These are phyloP conservation scores for Liasis olivaceus DNA, from an alignment of 2,797 vertebrate genomes.

Conservation along the genomic window DNA sequence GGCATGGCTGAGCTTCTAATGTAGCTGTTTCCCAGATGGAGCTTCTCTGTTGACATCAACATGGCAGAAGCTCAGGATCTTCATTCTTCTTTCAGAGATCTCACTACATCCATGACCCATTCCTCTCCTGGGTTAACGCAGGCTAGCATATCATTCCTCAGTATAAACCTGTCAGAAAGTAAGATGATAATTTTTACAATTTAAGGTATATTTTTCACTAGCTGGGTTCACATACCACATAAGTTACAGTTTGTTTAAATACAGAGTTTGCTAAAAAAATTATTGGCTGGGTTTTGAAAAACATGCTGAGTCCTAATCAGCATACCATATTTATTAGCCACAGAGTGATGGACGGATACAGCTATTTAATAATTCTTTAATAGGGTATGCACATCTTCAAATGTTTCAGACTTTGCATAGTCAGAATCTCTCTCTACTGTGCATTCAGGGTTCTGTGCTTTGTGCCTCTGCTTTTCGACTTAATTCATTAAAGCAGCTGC, in stretches of 20 bases:
- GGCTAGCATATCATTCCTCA: background rate
- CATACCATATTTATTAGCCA: background rate
- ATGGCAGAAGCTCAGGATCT: background rate
- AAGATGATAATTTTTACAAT: background rate
- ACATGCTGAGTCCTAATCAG: background rate
- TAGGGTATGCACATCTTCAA: background rate
- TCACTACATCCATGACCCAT: background rate
- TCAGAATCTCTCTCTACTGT: background rate
- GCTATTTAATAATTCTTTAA: background rate
- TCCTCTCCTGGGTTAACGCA: background rate
- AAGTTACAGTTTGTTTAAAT: background rate
- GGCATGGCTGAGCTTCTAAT: background rate
- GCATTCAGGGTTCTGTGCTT: background rate
- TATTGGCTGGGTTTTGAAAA: background rate
- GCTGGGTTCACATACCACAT: background rate
- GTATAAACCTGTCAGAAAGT: background rate
- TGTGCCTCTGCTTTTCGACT: background rate
- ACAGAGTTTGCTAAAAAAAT: background rate
- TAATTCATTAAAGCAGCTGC: background rate
- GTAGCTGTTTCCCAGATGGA: background rate
- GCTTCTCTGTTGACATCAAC: too few species aligned
- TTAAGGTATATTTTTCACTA: background rate
- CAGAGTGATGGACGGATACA: background rate
- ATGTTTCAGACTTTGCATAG: background rate
- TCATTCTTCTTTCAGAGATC: background rate